Percentiles rank a stretch among this genome's conserved stretches.
Evolutionary conservation across 2,888 invertebrate genomes (phyloP).

Genomic region (Merodon equestris): DNA sequence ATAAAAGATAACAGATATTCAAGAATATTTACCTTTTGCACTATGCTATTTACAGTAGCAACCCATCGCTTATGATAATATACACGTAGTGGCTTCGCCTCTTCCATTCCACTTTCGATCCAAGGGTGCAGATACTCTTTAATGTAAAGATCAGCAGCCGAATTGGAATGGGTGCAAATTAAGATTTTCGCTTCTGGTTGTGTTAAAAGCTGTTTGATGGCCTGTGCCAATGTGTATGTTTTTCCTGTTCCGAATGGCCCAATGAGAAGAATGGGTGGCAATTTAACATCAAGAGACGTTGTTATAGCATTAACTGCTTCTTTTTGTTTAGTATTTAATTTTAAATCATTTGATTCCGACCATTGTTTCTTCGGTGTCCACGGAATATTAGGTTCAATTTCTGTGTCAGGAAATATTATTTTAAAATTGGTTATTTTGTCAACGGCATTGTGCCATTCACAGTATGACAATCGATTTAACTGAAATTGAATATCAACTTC

Average conservation of each 20-base stretch:
- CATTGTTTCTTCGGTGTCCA: conserved; percentile 86
- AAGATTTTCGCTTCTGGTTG: conserved; percentile 85
- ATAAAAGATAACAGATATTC: not conserved
- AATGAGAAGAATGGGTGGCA: conserved; percentile 87
- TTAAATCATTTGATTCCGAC: conserved; percentile 82
- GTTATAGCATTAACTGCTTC: conserved; percentile 89
- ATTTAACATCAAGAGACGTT: conserved; percentile 81
- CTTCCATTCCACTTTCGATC: conserved; percentile 84
- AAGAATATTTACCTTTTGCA: conserved; percentile 81
- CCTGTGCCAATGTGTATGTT: conserved; percentile 89
- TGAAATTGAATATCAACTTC: conserved; percentile 89
- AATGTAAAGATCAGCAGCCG: conserved; percentile 91
- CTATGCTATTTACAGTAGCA: conserved; percentile 86
- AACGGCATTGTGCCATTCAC: conserved; percentile 91
- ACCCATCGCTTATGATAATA: conserved; percentile 90
- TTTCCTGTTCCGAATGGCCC: conserved; percentile 94
- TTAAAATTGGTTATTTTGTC: conserved; percentile 86
- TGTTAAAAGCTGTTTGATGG: conserved; percentile 84
- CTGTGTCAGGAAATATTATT: conserved; percentile 86
- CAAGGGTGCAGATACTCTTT: conserved; percentile 90
- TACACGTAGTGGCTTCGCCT: conserved; percentile 86
- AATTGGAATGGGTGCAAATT: conserved; percentile 92
- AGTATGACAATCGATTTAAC: conserved; percentile 88
- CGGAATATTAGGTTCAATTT: conserved; percentile 83
- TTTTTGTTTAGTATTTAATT: conserved; percentile 87